Evolutionary conservation across 1,140 invertebrate genomes (phyloP).

Genomic region (Pygmarrhopalites habei): DNA sequence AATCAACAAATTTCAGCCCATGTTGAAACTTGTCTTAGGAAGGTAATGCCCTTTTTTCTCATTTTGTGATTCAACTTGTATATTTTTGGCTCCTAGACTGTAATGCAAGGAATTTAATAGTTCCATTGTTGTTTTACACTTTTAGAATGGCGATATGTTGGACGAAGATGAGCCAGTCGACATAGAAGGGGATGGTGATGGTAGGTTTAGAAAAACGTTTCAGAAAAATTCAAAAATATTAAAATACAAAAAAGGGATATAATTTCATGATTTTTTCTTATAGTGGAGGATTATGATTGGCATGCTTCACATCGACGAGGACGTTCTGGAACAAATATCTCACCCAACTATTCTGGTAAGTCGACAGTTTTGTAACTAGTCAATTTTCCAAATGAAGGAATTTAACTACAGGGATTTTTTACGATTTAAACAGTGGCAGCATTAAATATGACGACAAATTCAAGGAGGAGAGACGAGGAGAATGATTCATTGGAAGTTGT

Average conservation of each 20-base stretch:
- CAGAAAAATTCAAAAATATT: too few species aligned
- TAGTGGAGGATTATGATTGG: slow-evolving; percentile 75
- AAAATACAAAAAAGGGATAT: too few species aligned
- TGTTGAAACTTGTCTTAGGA: slow-evolving; percentile 63
- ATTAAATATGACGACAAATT: slow-evolving; percentile 50
- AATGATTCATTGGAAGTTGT: slow-evolving; percentile 57
- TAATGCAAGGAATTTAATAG: too few species aligned
- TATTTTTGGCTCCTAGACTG: too few species aligned
- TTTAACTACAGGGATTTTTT: too few species aligned
- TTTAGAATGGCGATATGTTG: slow-evolving; percentile 41
- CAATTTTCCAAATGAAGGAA: too few species aligned
- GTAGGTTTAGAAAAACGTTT: too few species aligned
- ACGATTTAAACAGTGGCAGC: slow-evolving; percentile 43
- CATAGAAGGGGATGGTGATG: slow-evolving; percentile 52
- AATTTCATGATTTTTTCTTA: too few species aligned
- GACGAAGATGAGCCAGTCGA: slow-evolving; percentile 63
- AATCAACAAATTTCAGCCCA: slow-evolving; percentile 67
- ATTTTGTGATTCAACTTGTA: too few species aligned
- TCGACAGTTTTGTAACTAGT: too few species aligned
- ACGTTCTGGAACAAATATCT: slow-evolving; percentile 59
- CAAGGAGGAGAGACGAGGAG: slow-evolving; percentile 64
- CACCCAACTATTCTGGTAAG: slow-evolving; percentile 45
- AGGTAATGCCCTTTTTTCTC: too few species aligned
- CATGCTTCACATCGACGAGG: slow-evolving; percentile 63
- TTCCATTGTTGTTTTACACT: too few species aligned